Evolutionary conservation across 2,113 vertebrate genomes (phyloP), one percentile per base, ranked within the genome.

Genomic region (Triplophysa dalaica): DNA sequence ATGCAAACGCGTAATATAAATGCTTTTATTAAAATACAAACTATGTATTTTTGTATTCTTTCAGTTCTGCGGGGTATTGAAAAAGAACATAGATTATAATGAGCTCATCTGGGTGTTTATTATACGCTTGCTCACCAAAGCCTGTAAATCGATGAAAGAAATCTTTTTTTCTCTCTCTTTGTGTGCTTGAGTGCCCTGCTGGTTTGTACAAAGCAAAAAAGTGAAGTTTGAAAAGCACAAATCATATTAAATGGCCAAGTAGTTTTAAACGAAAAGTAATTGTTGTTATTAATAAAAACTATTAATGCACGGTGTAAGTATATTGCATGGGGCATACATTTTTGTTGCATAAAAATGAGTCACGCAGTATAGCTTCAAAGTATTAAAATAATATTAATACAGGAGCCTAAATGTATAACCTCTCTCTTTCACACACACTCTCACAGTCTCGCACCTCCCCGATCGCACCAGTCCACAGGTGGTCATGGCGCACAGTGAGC

Each of bases 41-140:
- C 33, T 38, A 1, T 2, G 43, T 21, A 21, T 21, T 7, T 8
- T 16, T 24, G 24, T 68, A 68, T 68, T 68, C 13, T 17, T 8
- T 50, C 43, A 10, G 13, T 68, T 66, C 41, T 77, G 75, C 54
- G 13, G 17, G 52, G 9, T 0, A 19, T 41, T 16, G 52, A 22
- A n/a, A 58, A 38, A 19, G 11, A 70, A 11, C 41, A 21, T 17
- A 21, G n/a, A 38, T 54, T 70, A 52, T 72, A 58, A 58, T 72
- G 38, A 72, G 70, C 33, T 21, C 24, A 56, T 70, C 29, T 56
- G 52, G 52, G 52, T 72, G 13, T 58, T 41, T 72, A 38, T 72
- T 58, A 38, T 70, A 29, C 2, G 8, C 22, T 72, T 38, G 50
- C 52, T 13, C 52, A 21, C 29, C n/a, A 56, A 2, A 33, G 69